Evolutionary conservation across 2,113 vertebrate species (phyloP).

Genomic region (Callipepla squamata): DNA sequence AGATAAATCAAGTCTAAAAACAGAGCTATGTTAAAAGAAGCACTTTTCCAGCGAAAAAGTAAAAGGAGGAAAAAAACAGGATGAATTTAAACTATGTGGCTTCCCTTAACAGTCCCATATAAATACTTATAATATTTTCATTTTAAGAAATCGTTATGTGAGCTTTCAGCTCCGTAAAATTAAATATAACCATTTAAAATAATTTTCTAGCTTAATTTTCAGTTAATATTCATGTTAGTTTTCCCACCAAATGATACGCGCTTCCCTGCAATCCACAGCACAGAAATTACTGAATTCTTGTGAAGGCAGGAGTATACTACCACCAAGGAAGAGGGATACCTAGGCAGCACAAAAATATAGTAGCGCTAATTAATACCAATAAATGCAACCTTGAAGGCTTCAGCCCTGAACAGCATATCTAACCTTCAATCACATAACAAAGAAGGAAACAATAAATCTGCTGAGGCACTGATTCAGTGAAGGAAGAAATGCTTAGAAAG

Average conservation of each 20-base stretch:
- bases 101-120: neutral
- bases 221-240: neutral
- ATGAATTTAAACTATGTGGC: neutral
- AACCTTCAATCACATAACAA: neutral
- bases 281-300: neutral
- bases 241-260: neutral
- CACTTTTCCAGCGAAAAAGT: neutral
- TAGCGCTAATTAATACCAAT: neutral
- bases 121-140: neutral
- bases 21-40: neutral
- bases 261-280: neutral
- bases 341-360: neutral
- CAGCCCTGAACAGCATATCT: neutral
- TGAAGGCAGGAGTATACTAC: neutral
- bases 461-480: neutral
- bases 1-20: neutral
- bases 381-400: neutral
- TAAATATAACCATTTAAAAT: neutral
- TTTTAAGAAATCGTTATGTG: neutral
- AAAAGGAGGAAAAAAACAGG: neutral
- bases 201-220: neutral
- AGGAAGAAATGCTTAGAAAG: neutral
- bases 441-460: neutral
- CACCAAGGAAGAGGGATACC: neutral
- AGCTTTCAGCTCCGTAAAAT: neutral